Conservation (phyloP, 2,113 vertebrate species). For the Triplophysa tibetana region DNA sequence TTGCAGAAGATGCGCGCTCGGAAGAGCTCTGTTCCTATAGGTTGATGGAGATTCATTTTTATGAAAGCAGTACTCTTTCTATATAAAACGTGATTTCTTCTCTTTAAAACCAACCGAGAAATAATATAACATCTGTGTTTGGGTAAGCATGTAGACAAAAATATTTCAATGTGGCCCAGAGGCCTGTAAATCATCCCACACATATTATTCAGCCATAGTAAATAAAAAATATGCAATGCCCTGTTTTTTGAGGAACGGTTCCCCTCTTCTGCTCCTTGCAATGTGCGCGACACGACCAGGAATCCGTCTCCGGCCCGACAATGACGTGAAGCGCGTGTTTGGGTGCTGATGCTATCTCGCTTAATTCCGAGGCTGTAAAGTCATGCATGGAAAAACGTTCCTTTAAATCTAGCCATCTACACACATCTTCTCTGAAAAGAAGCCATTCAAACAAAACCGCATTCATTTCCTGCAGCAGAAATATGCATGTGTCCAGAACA, state of each 20-base stretch:
- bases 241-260: background rate
- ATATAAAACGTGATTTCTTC: background rate
- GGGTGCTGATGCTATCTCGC: constrained; percentile 27
- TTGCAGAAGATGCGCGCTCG: constrained; percentile 25
- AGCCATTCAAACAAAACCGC: constrained; percentile 70
- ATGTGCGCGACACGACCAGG: background rate
- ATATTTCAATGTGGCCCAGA: background rate
- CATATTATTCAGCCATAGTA: background rate
- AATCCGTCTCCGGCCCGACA: background rate
- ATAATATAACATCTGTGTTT: background rate
- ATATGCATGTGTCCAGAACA: constrained; percentile 72
- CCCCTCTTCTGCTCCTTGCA: background rate
- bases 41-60: background rate
- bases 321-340: constrained; percentile 1
- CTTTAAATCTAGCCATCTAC: constrained; percentile 70
- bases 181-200: background rate
- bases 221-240: background rate
- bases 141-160: background rate
- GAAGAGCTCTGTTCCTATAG: constrained; percentile 1
- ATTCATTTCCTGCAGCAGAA: constrained; percentile 74
- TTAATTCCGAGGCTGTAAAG: constrained; percentile 18
- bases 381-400: constrained; percentile 34
- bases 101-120: background rate
- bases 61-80: background rate
- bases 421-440: constrained; percentile 73